Evolutionary conservation across 2,888 invertebrate species (phyloP).

Genomic region (Agrotis exclamationis): DNA sequence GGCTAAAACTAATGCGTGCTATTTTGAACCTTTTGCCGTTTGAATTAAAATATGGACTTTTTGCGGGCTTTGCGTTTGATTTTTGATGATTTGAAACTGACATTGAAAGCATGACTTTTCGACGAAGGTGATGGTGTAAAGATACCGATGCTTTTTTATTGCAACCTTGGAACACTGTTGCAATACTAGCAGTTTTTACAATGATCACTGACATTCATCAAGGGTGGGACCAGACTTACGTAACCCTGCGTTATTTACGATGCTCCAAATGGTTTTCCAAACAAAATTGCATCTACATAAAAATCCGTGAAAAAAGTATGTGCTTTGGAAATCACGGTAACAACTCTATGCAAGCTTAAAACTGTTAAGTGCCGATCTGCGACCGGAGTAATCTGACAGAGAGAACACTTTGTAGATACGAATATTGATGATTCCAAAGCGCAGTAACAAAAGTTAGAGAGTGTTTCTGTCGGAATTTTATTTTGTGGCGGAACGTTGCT

Average conservation of each 20-base stretch:
- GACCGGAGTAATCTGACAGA: not conserved
- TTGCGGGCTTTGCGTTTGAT: constrained; percentile 36
- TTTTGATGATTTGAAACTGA: constrained; percentile 13
- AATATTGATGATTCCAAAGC: too few species aligned
- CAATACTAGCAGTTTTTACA: constrained; percentile 5
- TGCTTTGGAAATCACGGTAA: not conserved
- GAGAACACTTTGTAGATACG: not conserved
- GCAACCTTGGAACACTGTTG: constrained; percentile 8
- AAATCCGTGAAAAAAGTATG: not conserved
- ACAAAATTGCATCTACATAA: not conserved
- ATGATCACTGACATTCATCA: constrained; percentile 4
- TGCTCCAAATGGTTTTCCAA: not conserved
- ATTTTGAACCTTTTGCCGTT: constrained; percentile 15
- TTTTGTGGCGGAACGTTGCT: not conserved
- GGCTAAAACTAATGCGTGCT: constrained; percentile 34
- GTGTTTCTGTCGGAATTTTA: not conserved
- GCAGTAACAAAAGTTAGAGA: not conserved
- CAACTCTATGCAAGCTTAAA: too few species aligned
- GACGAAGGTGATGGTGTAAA: constrained; percentile 31
- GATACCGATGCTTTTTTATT: constrained; percentile 19
- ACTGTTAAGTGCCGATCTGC: not conserved
- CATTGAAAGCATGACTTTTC: constrained; percentile 31
- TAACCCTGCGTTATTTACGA: not conserved
- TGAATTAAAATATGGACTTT: not conserved
- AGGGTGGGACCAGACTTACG: constrained; percentile 6